Percentiles rank a stretch among this genome's conserved stretches.
Conservation (phyloP, 1,140 invertebrate genomes). For the Apis dorsata region DNA sequence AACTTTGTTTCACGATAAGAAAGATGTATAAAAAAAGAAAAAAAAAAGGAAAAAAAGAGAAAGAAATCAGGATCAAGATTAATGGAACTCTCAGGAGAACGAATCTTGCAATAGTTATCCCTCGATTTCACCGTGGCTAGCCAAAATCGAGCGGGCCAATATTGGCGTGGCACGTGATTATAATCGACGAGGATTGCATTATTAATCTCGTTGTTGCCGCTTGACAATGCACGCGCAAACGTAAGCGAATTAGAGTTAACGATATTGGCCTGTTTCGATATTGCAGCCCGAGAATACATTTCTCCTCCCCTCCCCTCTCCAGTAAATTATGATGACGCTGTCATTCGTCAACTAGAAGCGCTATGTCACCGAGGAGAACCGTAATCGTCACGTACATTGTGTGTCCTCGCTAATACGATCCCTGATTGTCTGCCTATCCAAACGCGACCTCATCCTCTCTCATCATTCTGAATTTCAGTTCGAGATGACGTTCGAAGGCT, state of each 20-base stretch:
- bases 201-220: conserved; percentile 59
- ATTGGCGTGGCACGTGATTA: conserved; percentile 56
- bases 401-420: conserved; percentile 7
- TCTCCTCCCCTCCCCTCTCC: background rate
- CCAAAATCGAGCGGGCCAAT: conserved; percentile 48
- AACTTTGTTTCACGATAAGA: background rate
- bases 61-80: background rate
- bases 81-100: background rate
- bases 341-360: conserved; percentile 29
- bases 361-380: conserved; percentile 15
- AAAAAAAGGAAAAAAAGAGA: background rate
- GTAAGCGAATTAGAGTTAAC: conserved; percentile 59
- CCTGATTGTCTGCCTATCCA: background rate
- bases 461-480: background rate
- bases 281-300: conserved; percentile 28
- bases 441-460: background rate
- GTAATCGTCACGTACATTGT: conserved; percentile 33
- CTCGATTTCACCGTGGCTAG: conserved; percentile 10
- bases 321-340: conserved; percentile 39
- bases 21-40: background rate
- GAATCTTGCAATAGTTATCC: background rate
- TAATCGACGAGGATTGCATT: conserved; percentile 59
- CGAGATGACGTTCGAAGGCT: no score
- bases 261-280: conserved; percentile 59
- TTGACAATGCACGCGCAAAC: conserved; percentile 43